A percentile compares a stretch with the other conserved stretches of the same genome.
phyloP scores from a whole-genome alignment of 2,113 vertebrate genomes.

The Psilopogon haemacephalus region DNA sequence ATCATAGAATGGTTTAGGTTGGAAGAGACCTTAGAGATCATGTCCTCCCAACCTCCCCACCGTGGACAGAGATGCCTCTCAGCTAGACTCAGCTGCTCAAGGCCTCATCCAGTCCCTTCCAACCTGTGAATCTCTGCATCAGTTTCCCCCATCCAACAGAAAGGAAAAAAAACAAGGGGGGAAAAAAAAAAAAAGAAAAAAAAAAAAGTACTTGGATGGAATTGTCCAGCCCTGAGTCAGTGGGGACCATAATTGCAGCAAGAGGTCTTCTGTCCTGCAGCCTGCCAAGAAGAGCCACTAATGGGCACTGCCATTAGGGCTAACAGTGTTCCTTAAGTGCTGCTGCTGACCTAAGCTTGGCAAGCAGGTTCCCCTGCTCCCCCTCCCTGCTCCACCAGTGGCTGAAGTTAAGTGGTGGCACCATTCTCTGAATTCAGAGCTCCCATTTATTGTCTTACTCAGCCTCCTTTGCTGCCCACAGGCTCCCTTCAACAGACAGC shows the following conservation, averaged over 20 bases:
- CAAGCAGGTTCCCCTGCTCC: conserved; percentile 13
- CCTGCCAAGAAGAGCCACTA: background rate
- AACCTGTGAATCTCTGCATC: background rate
- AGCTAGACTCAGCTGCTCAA: too few relatives aligned
- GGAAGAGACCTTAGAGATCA: too few relatives aligned
- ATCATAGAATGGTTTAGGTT: too few relatives aligned
- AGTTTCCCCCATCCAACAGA: background rate
- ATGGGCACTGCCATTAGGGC: background rate
- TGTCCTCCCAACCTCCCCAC: too few relatives aligned
- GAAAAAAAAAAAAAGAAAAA: too few relatives aligned
- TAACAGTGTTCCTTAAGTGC: background rate
- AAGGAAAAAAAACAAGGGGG: background rate
- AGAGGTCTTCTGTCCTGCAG: background rate
- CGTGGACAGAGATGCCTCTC: too few relatives aligned
- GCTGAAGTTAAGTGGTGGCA: background rate
- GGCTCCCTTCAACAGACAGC: background rate
- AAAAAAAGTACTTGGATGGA: background rate
- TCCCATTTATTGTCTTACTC: background rate
- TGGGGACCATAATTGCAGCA: background rate
- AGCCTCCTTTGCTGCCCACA: background rate
- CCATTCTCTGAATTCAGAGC: conserved; percentile 6
- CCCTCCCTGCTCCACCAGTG: background rate
- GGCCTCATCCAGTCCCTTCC: too few relatives aligned
- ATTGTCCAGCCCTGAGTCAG: background rate
- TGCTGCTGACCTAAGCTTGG: background rate